phyloP scores from a whole-genome alignment of 2,888 invertebrate species.

The Lamellibrachia satsuma region DNA sequence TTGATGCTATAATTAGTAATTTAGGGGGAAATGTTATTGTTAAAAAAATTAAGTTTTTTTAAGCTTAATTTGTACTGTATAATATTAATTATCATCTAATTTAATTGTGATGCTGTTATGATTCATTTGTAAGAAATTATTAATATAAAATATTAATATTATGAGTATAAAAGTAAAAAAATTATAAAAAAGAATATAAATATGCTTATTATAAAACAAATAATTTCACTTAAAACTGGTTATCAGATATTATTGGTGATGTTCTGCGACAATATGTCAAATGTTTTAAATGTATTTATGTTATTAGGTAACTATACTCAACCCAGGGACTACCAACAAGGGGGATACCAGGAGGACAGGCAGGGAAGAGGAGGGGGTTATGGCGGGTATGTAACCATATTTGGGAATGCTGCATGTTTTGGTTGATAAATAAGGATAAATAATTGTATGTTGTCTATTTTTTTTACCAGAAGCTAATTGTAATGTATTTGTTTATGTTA shows the following conservation, averaged over 20 bases:
- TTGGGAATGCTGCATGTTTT: background rate
- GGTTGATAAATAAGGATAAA: too few relatives aligned
- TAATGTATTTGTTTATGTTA: too few relatives aligned
- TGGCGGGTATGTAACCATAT: background rate
- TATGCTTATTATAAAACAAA: background rate
- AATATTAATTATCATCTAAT: background rate
- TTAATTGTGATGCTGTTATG: background rate
- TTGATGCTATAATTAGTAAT: background rate
- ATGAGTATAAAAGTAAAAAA: too few relatives aligned
- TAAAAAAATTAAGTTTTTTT: background rate
- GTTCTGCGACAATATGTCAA: background rate
- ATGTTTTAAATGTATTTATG: background rate
- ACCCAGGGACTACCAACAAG: background rate
- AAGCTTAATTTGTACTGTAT: background rate
- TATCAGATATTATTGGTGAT: background rate
- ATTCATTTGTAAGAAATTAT: background rate
- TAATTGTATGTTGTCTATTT: too few relatives aligned
- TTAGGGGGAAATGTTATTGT: background rate
- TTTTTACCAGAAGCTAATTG: too few relatives aligned
- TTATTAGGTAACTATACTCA: background rate
- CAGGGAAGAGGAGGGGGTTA: constrained; percentile 5
- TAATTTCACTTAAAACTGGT: background rate
- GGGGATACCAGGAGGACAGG: background rate
- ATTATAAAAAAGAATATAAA: too few relatives aligned
- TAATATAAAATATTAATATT: background rate